Conservation (phyloP, 2,113 vertebrate species). For the Heteronetta atricapilla region DNA sequence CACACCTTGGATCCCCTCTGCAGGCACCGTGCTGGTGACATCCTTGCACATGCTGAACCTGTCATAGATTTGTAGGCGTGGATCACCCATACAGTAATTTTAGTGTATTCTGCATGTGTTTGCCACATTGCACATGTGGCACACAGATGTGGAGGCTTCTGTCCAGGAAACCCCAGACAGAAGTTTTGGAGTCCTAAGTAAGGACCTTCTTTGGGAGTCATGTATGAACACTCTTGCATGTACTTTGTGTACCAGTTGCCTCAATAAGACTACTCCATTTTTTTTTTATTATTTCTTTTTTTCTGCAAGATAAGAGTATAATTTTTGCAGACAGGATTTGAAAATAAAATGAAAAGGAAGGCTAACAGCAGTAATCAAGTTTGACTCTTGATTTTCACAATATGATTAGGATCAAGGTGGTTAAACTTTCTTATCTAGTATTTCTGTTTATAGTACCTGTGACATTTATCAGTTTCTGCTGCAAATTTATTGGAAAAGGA, state of each 20-base stretch:
- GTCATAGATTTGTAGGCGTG: not conserved
- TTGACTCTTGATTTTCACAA: not conserved
- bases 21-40: accelerated
- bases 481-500: not conserved
- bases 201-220: not conserved
- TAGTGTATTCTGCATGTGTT: accelerated
- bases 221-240: not conserved
- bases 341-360: not conserved
- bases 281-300: not conserved
- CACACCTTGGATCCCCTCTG: not conserved
- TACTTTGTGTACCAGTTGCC: not conserved
- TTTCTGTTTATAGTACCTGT: not conserved
- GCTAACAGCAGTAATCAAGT: not conserved
- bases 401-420: not conserved
- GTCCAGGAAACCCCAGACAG: not conserved
- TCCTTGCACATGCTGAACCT: accelerated
- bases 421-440: not conserved
- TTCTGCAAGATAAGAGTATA: not conserved
- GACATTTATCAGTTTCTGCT: not conserved
- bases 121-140: not conserved
- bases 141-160: not conserved
- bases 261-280: not conserved
- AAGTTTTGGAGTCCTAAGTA: not conserved
- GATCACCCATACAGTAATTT: not conserved
- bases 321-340: not conserved